Evolutionary conservation across 2,797 vertebrate genomes (phyloP).

Genomic region (Mus minutoides): DNA sequence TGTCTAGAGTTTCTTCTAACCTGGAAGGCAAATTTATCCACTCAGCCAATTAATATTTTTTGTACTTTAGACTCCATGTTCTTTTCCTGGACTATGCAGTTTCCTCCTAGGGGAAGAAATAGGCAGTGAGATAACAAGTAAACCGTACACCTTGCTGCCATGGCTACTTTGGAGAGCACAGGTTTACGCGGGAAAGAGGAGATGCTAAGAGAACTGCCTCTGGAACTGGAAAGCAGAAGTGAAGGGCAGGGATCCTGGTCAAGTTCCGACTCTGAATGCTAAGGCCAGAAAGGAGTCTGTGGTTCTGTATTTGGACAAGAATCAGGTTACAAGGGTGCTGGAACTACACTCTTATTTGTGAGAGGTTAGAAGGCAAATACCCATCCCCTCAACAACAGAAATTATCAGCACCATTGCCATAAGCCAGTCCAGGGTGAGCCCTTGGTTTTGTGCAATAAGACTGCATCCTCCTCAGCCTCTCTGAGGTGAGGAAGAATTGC

Average conservation of each 20-base stretch:
- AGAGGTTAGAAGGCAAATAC: background rate
- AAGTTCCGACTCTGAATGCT: background rate
- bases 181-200: background rate
- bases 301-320: background rate
- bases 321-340: background rate
- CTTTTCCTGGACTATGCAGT: background rate
- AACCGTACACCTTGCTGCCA: background rate
- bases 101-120: background rate
- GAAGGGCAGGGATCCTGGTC: background rate
- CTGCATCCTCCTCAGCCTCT: background rate
- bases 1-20: slow-evolving; percentile 12
- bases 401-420: background rate
- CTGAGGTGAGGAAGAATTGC: background rate
- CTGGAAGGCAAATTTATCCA: background rate
- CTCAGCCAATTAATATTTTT: background rate
- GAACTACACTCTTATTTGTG: background rate
- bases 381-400: background rate
- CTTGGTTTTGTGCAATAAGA: background rate
- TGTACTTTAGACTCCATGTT: background rate
- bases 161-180: background rate
- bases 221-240: background rate
- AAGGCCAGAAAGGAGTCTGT: background rate
- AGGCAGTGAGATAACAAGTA: background rate
- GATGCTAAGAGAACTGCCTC: background rate
- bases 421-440: background rate